These are phyloP conservation scores for Enteromius unitaeniatus DNA, from an alignment of 2,797 vertebrate genomes.

Conservation along the genomic window DNA sequence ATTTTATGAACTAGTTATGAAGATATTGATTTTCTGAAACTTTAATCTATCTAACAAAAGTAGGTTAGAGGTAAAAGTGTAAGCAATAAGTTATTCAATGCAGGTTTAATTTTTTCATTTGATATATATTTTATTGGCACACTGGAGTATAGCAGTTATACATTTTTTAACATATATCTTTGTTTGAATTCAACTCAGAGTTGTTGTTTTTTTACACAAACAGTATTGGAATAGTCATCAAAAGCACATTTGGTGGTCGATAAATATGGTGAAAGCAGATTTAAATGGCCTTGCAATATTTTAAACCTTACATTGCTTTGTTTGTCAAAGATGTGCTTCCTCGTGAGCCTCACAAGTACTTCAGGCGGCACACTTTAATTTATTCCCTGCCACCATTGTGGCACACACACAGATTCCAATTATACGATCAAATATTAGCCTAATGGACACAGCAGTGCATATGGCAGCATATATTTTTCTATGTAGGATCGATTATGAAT, in stretches of 20 bases:
- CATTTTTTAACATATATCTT: slow-evolving; percentile 59
- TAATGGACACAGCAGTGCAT: slow-evolving; percentile 17
- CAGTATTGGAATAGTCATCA: slow-evolving; percentile 59
- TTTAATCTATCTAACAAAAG: neutral
- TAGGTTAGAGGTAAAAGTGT: neutral
- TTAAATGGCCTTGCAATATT: slow-evolving; percentile 49
- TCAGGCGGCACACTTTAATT: slow-evolving; percentile 17
- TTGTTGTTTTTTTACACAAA: slow-evolving; percentile 35
- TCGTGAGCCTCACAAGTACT: slow-evolving; percentile 5
- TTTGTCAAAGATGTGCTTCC: slow-evolving; percentile 25
- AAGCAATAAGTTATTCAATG: neutral
- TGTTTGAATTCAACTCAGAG: slow-evolving; percentile 47
- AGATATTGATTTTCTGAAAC: slow-evolving; percentile 35
- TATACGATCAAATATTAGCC: slow-evolving; percentile 17
- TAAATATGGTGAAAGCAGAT: slow-evolving; percentile 55
- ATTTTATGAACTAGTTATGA: slow-evolving; percentile 45
- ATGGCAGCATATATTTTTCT: slow-evolving; percentile 27
- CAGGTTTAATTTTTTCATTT: slow-evolving; percentile 37
- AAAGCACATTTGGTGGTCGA: slow-evolving; percentile 64
- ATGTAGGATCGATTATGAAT: slow-evolving; percentile 1
- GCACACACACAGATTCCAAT: slow-evolving; percentile 6
- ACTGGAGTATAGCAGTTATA: slow-evolving; percentile 55
- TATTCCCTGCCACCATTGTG: neutral
- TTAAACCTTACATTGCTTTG: slow-evolving; percentile 48
- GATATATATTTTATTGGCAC: slow-evolving; percentile 65